Conservation (phyloP, 2,113 vertebrate species). For the Catharus bicknelli region DNA sequence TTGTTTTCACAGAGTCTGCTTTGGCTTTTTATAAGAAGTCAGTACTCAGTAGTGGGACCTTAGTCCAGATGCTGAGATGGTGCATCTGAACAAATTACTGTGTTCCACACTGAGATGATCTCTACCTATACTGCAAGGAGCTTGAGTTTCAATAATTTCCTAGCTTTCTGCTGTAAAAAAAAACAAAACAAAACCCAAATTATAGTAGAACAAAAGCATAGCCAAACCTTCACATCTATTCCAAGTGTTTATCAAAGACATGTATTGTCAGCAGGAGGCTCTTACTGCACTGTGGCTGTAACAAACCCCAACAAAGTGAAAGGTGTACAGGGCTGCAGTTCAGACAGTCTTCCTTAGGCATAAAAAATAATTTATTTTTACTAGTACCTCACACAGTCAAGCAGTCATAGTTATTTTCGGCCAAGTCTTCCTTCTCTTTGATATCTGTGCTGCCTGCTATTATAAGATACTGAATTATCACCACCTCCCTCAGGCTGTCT, state of each 20-base stretch:
- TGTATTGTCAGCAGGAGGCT: background rate
- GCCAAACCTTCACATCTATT: background rate
- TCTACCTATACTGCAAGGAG: background rate
- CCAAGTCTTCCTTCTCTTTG: constrained; percentile 47
- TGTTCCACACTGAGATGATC: background rate
- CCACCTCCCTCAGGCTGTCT: constrained; percentile 27
- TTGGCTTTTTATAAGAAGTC: background rate
- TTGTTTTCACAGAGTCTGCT: background rate
- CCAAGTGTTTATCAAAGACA: background rate
- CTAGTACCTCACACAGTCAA: constrained; percentile 41
- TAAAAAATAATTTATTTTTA: constrained; percentile 11
- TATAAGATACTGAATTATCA: constrained; percentile 49
- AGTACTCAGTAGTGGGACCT: background rate
- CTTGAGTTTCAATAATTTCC: background rate
- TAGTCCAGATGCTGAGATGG: background rate
- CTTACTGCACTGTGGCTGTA: background rate
- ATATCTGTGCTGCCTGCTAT: constrained; percentile 28
- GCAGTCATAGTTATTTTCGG: background rate
- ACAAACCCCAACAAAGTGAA: background rate
- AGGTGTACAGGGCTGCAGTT: background rate
- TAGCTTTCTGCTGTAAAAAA: background rate
- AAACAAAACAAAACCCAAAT: background rate
- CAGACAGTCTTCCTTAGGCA: background rate
- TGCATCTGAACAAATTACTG: accelerated
- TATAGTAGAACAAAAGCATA: background rate